These are phyloP conservation scores for Umimayanthus chanpuru DNA, from an alignment of 92 coral and sea anemone species.

Conservation along the genomic window DNA sequence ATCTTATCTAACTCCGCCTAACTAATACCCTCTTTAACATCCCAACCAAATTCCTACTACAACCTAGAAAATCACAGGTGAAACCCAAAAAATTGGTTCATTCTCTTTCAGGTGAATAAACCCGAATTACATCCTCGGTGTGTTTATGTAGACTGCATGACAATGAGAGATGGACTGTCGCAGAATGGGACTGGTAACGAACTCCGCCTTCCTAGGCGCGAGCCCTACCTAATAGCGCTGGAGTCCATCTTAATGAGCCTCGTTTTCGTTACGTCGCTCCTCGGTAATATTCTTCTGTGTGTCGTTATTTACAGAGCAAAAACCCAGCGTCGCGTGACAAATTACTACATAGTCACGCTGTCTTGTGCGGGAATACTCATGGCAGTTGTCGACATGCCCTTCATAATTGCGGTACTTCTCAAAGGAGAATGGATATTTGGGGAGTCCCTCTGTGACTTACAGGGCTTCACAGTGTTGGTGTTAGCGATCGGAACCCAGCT, in stretches of 20 bases:
- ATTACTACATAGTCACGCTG: constrained; percentile 15
- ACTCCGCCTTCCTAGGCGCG: constrained; percentile 24
- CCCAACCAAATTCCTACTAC: no score
- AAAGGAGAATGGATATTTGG: constrained; percentile 26
- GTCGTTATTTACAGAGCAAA: constrained; percentile 19
- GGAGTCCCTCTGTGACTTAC: constrained; percentile 33
- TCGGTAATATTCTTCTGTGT: constrained; percentile 27
- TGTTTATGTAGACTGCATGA: not conserved
- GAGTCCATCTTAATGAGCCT: constrained; percentile 14
- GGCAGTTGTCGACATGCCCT: constrained; percentile 37
- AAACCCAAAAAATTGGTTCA: no score
- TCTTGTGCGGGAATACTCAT: constrained; percentile 34
- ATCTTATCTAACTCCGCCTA: no score
- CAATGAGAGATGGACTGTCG: not conserved
- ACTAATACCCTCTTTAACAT: no score
- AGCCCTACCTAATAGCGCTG: not conserved
- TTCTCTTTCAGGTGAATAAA: no score
- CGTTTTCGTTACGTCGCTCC: constrained; percentile 3
- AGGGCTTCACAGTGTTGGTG: constrained; percentile 32
- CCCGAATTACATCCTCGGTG: no score
- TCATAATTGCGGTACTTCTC: constrained; percentile 6
- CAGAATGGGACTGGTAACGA: not conserved
- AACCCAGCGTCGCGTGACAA: constrained; percentile 20
- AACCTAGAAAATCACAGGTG: no score
- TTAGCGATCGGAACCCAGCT: constrained; percentile 24